Percentiles rank a stretch among this genome's conserved stretches.
Evolutionary conservation across 2,888 invertebrate species (phyloP).

Genomic region (Bimastos eiseni): DNA sequence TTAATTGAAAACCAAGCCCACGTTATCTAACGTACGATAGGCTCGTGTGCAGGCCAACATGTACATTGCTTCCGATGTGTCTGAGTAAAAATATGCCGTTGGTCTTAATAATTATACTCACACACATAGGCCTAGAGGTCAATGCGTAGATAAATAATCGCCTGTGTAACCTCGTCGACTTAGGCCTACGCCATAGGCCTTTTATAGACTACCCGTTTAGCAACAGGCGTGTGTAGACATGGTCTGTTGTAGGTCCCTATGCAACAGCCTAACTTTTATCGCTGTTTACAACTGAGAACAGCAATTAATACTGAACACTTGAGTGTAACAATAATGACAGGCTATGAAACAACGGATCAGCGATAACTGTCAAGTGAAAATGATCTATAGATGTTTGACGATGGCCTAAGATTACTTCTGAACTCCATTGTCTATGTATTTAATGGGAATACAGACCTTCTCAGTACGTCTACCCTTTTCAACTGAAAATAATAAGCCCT

Average conservation of each 20-base stretch:
- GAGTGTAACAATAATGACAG: neutral
- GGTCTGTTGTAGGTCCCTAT: neutral
- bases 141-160: neutral
- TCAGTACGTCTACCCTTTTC: too few relatives aligned
- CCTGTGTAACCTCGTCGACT: neutral
- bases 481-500: neutral
- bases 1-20: neutral
- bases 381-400: neutral
- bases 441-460: too few relatives aligned
- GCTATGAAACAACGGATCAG: neutral
- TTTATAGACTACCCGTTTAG: neutral
- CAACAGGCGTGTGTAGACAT: neutral
- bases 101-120: neutral
- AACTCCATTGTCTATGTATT: too few relatives aligned
- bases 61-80: neutral
- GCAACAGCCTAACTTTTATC: neutral
- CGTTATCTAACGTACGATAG: neutral
- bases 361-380: neutral
- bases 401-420: neutral
- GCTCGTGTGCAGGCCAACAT: neutral
- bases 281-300: neutral
- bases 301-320: slow-evolving; percentile 8
- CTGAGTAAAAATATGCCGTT: neutral
- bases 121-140: neutral
- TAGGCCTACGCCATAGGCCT: neutral